A percentile compares a stretch with the other conserved stretches of the same genome.
These are phyloP conservation scores for Pseudanteris insignis DNA, from an alignment of 2,888 invertebrate species.

Conservation along the genomic window DNA sequence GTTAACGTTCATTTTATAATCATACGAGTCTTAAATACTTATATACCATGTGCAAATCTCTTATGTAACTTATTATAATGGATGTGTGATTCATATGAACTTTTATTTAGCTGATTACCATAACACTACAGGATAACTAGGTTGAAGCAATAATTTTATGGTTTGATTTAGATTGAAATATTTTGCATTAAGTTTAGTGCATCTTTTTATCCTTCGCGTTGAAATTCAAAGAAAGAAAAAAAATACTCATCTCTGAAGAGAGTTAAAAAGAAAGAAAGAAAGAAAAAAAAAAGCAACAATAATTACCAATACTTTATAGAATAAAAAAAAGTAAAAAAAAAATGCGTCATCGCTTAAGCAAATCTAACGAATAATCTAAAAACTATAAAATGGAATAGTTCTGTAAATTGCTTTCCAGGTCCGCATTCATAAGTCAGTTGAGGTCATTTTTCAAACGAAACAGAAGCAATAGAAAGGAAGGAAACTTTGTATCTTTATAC, in stretches of 20 bases:
- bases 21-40: too few species aligned
- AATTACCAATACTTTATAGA: too few species aligned
- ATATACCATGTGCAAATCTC: too few species aligned
- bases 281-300: too few species aligned
- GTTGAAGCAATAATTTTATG: slow-evolving; percentile 24
- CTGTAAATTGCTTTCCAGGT: slow-evolving; percentile 3
- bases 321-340: too few species aligned
- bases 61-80: slow-evolving; percentile 24
- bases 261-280: too few species aligned
- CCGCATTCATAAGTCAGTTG: slow-evolving; percentile 6
- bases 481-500: slow-evolving; percentile 21
- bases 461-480: slow-evolving; percentile 13
- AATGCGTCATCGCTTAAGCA: too few species aligned
- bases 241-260: too few species aligned
- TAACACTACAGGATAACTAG: slow-evolving; percentile 16
- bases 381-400: not conserved
- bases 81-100: slow-evolving; percentile 26
- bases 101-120: slow-evolving; percentile 25
- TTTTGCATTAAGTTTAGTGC: too few species aligned
- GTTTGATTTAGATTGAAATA: slow-evolving; percentile 11
- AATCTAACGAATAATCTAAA: not conserved
- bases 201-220: too few species aligned
- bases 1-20: too few species aligned
- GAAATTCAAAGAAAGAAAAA: too few species aligned
- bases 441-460: slow-evolving; percentile 16